Evolutionary conservation across 35 echinoderm and acorn worm genomes (phyloP).

Genomic region (Lytechinus pictus): DNA sequence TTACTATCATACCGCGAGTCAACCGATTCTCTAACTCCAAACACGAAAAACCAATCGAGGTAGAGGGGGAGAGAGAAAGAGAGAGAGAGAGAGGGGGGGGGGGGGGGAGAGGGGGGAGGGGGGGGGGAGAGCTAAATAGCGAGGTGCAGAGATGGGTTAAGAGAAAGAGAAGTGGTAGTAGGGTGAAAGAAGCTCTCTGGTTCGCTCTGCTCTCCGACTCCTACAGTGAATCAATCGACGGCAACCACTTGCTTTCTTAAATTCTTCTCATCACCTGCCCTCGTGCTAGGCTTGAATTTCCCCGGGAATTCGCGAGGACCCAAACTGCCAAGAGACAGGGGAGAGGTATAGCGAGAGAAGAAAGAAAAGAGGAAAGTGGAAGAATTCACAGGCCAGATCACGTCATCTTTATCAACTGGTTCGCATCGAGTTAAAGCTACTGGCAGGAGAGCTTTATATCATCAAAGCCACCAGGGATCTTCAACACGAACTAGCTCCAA

Average conservation of each 20-base stretch:
- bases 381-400: neutral
- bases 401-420: neutral
- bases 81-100: neutral
- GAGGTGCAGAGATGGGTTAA: neutral
- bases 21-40: neutral
- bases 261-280: constrained; percentile 6
- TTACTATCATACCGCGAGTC: too few relatives aligned
- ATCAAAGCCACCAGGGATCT: neutral
- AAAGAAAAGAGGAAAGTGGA: neutral
- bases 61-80: neutral
- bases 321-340: neutral
- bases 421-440: neutral
- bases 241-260: constrained; percentile 11
- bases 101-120: neutral
- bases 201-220: neutral
- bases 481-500: neutral
- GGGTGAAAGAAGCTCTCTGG: neutral
- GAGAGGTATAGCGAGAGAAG: neutral
- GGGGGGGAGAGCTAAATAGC: neutral
- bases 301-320: constrained; percentile 14
- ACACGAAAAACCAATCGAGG: neutral
- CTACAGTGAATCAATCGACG: neutral
- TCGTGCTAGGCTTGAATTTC: neutral
- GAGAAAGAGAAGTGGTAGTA: neutral
- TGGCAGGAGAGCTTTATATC: neutral